A percentile compares a stretch with the other conserved stretches of the same genome.
Evolutionary conservation across 2,797 vertebrate species (phyloP).

Genomic region (Melanotaenia pygmaea): DNA sequence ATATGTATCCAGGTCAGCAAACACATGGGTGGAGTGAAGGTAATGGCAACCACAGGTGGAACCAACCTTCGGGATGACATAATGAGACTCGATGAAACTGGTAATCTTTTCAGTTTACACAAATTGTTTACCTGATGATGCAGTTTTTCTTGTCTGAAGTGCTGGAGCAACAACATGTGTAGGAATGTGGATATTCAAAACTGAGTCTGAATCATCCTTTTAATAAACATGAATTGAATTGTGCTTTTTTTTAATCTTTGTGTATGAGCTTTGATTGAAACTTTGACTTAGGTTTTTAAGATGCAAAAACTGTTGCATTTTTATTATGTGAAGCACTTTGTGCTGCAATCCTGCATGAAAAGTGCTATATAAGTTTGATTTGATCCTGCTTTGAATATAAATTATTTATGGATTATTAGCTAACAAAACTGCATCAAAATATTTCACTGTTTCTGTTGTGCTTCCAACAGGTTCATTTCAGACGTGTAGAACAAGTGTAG

Average conservation of each 20-base stretch:
- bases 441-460: background rate
- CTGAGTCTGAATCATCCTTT: background rate
- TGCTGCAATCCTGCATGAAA: too few relatives aligned
- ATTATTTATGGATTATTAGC: background rate
- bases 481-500: background rate
- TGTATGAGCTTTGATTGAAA: too few relatives aligned
- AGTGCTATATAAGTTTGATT: too few relatives aligned
- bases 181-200: background rate
- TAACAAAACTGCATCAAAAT: background rate
- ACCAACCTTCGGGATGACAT: constrained; percentile 99
- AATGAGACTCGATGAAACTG: constrained; percentile 98
- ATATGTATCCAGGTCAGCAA: constrained; percentile 99
- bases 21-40: constrained; percentile 99
- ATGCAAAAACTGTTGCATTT: too few relatives aligned
- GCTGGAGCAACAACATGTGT: background rate
- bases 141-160: background rate
- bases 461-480: background rate
- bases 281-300: too few relatives aligned
- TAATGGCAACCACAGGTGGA: constrained; percentile 99
- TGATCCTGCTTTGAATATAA: background rate
- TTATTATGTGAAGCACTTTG: too few relatives aligned
- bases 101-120: constrained; percentile 66
- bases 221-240: too few relatives aligned
- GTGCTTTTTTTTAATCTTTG: too few relatives aligned
- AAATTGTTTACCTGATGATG: too few relatives aligned